Percentiles rank a stretch among this genome's conserved stretches.
phyloP scores from a whole-genome alignment of 2,888 invertebrate species.

The Habroteleia sp. region DNA sequence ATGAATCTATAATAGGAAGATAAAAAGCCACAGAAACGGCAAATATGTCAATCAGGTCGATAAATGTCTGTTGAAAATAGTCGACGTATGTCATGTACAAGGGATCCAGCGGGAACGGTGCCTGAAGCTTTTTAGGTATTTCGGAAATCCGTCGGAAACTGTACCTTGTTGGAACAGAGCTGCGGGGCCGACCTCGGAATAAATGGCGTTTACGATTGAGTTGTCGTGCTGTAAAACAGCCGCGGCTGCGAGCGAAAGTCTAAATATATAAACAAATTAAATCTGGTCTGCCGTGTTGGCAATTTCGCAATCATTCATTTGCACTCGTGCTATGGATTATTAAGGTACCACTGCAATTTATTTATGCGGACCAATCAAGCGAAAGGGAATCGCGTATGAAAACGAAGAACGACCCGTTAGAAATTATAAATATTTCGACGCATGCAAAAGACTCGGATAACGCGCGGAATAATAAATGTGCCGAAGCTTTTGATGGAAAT shows the following conservation, averaged over 20 bases:
- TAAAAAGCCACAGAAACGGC: slow-evolving; percentile 39
- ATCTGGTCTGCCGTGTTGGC: background rate
- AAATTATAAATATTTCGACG: slow-evolving; percentile 48
- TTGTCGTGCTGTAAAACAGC: slow-evolving; percentile 46
- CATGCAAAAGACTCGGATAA: slow-evolving; percentile 30
- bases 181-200: slow-evolving; percentile 66
- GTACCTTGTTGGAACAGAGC: slow-evolving; percentile 64
- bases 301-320: slow-evolving; percentile 66
- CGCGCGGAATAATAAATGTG: slow-evolving; percentile 54
- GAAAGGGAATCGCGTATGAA: background rate
- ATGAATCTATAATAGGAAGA: slow-evolving; percentile 21
- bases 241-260: slow-evolving; percentile 35
- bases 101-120: slow-evolving; percentile 23
- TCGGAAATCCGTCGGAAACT: slow-evolving; percentile 69
- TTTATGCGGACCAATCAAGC: slow-evolving; percentile 38
- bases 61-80: slow-evolving; percentile 51
- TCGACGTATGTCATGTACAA: slow-evolving; percentile 52
- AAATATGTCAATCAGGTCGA: slow-evolving; percentile 54
- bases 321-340: slow-evolving; percentile 31
- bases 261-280: slow-evolving; percentile 61
- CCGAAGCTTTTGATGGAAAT: slow-evolving; percentile 29
- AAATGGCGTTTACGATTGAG: slow-evolving; percentile 68
- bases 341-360: slow-evolving; percentile 47
- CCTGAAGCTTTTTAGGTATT: slow-evolving; percentile 68
- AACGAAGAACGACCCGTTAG: background rate